phyloP scores from a whole-genome alignment of 2,888 invertebrate species.

The Melanchra persicariae region DNA sequence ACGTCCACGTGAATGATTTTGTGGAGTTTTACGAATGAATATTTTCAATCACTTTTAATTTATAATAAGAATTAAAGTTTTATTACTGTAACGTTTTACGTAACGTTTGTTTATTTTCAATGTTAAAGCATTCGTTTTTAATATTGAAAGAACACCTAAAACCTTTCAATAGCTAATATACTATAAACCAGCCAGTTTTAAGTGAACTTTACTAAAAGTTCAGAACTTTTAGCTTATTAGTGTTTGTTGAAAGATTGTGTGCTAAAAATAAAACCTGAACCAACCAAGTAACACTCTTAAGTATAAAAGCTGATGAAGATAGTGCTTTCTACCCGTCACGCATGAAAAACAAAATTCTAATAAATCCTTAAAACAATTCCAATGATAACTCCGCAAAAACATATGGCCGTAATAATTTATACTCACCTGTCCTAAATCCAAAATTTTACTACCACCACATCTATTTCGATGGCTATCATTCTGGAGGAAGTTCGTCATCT shows the following conservation, averaged over 20 bases:
- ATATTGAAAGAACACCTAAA: too few species aligned
- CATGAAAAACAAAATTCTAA: neutral
- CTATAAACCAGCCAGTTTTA: neutral
- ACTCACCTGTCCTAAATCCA: constrained; percentile 62
- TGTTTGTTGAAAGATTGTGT: neutral
- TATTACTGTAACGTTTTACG: constrained; percentile 29
- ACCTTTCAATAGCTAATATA: too few species aligned
- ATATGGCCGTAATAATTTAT: constrained; percentile 48
- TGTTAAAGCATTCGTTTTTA: neutral
- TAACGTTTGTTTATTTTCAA: constrained; percentile 17
- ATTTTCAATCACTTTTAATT: constrained; percentile 3
- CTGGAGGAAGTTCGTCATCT: constrained; percentile 73
- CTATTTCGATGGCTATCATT: constrained; percentile 78
- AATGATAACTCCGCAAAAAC: constrained; percentile 33
- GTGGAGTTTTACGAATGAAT: constrained; percentile 9
- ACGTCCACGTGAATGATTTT: too few species aligned
- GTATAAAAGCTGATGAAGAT: neutral
- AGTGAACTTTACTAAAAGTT: neutral
- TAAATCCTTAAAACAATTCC: constrained; percentile 22
- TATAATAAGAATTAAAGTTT: constrained; percentile 43
- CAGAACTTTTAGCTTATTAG: neutral
- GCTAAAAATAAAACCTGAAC: neutral
- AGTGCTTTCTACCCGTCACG: neutral
- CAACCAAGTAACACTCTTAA: neutral
- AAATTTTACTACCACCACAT: constrained; percentile 65